phyloP scores from a whole-genome alignment of 1,140 invertebrate species.

The Schlechtendalia chinensis region DNA sequence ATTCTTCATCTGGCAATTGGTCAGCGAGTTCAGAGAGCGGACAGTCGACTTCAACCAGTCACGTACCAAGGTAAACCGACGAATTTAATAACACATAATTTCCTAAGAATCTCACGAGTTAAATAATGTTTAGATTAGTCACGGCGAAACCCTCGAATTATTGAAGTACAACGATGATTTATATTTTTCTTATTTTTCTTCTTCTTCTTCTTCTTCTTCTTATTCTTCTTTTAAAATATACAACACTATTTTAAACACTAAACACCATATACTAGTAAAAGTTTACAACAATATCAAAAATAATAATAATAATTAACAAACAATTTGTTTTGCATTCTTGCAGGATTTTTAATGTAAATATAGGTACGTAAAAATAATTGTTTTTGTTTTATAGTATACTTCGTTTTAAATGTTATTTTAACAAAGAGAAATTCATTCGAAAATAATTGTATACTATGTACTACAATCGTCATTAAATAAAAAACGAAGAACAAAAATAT shows the following conservation, averaged over 20 bases:
- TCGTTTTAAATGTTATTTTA: background rate
- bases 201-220: background rate
- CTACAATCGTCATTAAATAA: background rate
- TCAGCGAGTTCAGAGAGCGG: conserved; percentile 87
- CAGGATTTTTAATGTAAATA: background rate
- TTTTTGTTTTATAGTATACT: background rate
- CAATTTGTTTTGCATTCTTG: background rate
- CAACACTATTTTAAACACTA: background rate
- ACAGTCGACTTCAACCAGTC: conserved; percentile 65
- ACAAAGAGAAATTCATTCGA: background rate
- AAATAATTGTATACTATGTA: background rate
- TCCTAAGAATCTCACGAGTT: background rate
- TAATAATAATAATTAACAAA: background rate
- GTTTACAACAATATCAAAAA: background rate
- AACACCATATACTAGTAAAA: background rate
- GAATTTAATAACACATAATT: conserved; percentile 5
- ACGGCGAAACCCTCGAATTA: background rate
- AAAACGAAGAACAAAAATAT: background rate
- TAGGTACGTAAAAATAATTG: background rate
- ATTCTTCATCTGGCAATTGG: conserved; percentile 91
- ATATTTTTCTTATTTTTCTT: background rate
- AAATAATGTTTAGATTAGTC: background rate
- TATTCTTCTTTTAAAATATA: background rate
- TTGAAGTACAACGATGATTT: background rate
- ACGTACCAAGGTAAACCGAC: conserved; percentile 65